Conservation (phyloP, 1,140 invertebrate genomes). For the Stegodyphus mimosarum region DNA sequence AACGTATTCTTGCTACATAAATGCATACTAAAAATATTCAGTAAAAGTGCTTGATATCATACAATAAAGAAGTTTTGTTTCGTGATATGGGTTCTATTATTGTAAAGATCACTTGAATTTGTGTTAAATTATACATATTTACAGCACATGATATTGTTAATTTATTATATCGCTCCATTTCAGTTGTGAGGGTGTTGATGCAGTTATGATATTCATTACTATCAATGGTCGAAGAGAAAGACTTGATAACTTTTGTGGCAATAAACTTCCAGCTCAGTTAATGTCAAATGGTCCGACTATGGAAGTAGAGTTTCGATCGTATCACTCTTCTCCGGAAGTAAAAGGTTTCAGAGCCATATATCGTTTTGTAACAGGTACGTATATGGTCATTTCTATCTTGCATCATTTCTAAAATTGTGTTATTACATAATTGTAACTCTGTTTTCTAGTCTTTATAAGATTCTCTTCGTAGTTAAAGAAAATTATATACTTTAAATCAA, state of each 20-base stretch:
- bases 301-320: slow-evolving; percentile 83
- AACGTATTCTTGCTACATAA: too few species aligned
- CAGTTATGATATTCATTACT: slow-evolving; percentile 80
- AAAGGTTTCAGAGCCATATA: slow-evolving; percentile 88
- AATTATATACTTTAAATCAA: too few species aligned
- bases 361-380: slow-evolving; percentile 88
- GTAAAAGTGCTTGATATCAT: not conserved
- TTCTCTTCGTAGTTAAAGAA: too few species aligned
- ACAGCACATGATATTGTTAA: not conserved
- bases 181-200: slow-evolving; percentile 81
- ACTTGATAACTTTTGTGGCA: slow-evolving; percentile 85
- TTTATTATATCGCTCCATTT: slow-evolving; percentile 64
- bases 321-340: slow-evolving; percentile 74
- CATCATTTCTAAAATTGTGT: not conserved
- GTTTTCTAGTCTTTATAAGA: too few species aligned
- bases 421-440: not conserved
- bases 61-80: not conserved
- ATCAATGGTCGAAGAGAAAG: slow-evolving; percentile 82
- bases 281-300: slow-evolving; percentile 89
- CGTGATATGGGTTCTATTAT: not conserved
- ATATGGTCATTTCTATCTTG: not conserved
- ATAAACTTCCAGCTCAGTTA: slow-evolving; percentile 79
- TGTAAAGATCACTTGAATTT: too few species aligned
- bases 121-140: too few species aligned
- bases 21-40: not conserved